Evolutionary conservation across 2,888 invertebrate species (phyloP).

Genomic region (Xestia c-nigrum): DNA sequence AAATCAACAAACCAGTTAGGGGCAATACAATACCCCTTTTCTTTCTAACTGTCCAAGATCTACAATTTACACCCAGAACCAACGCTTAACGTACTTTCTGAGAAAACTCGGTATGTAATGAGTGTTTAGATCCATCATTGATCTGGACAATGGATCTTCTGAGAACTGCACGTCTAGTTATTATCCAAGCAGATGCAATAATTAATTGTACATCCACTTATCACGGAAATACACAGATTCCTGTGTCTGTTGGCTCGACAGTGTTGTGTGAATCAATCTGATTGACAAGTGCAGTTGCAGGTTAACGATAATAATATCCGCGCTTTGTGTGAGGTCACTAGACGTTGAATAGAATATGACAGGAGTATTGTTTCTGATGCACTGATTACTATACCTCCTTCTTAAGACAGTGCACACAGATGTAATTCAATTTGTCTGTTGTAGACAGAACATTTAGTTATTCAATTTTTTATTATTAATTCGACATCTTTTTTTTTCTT

Average conservation of each 20-base stretch:
- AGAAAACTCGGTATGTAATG: too few species aligned
- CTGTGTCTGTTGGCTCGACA: background rate
- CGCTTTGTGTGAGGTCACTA: slow-evolving; percentile 30
- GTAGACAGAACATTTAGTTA: background rate
- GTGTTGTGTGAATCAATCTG: slow-evolving; percentile 41
- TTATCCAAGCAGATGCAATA: slow-evolving; percentile 4
- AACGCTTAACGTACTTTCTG: too few species aligned
- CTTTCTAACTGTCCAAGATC: too few species aligned
- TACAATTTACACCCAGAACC: too few species aligned
- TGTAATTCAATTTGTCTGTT: background rate
- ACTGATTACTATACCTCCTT: background rate
- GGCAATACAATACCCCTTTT: too few species aligned
- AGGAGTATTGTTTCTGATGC: background rate
- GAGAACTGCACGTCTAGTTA: background rate
- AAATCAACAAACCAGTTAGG: too few species aligned
- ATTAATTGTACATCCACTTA: slow-evolving; percentile 9
- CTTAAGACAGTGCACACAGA: background rate
- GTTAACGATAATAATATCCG: slow-evolving; percentile 30
- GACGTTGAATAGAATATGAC: background rate
- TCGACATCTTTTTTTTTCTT: background rate
- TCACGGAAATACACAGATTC: slow-evolving; percentile 31
- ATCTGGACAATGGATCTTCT: too few species aligned
- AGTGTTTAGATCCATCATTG: too few species aligned
- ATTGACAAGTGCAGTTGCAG: slow-evolving; percentile 24
- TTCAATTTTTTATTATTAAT: background rate